Conservation (phyloP, 2,797 vertebrate species). For the Cephalopachus bancanus region DNA sequence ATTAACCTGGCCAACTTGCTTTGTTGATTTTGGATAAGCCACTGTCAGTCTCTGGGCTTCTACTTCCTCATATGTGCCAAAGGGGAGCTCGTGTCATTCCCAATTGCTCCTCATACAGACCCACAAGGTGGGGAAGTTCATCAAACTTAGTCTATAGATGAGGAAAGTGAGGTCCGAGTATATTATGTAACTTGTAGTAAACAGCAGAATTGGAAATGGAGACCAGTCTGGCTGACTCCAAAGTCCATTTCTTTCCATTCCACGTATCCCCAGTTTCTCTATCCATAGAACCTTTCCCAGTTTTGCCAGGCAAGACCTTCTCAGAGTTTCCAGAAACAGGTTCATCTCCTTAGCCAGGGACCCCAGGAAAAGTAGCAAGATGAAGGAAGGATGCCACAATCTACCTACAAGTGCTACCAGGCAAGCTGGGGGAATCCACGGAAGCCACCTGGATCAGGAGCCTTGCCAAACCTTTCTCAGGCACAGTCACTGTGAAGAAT, state of each 20-base stretch:
- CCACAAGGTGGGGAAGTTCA: background rate
- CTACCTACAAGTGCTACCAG: background rate
- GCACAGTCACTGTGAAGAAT: background rate
- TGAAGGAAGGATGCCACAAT: background rate
- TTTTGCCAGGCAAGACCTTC: background rate
- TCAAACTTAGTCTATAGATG: background rate
- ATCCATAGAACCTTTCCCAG: background rate
- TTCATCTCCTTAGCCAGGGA: background rate
- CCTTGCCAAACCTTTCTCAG: background rate
- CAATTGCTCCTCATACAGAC: background rate
- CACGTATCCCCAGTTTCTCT: background rate
- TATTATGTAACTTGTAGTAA: background rate
- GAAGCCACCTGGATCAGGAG: background rate
- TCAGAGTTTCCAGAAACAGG: background rate
- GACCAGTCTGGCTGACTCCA: background rate
- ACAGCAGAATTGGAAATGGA: background rate
- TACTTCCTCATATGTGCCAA: background rate
- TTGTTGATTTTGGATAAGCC: slow-evolving; percentile 17
- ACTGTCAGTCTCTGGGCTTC: background rate
- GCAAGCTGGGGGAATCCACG: background rate
- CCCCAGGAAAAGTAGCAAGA: background rate
- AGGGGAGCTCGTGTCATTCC: background rate
- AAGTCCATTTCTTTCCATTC: background rate
- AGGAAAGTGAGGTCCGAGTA: background rate
- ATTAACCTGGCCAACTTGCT: background rate